Percentiles rank a stretch among this genome's conserved stretches.
These are phyloP conservation scores for Corbicula japonica DNA, from an alignment of 2,888 invertebrate species.

Conservation along the genomic window DNA sequence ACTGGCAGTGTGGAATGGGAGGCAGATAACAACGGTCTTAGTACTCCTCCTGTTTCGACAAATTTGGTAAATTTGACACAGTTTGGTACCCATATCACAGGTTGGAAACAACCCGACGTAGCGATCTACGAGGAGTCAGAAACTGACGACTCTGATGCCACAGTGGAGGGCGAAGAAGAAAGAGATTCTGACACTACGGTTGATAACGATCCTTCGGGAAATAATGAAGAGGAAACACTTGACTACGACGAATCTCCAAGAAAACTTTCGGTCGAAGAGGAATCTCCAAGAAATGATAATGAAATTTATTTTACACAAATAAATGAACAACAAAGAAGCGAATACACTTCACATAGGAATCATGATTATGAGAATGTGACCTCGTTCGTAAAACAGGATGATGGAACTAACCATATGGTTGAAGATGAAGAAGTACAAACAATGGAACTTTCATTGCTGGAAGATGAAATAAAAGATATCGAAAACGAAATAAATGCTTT, in stretches of 20 bases:
- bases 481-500: slow-evolving; percentile 13
- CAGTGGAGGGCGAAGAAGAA: slow-evolving; percentile 12
- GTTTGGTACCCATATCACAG: slow-evolving; percentile 48
- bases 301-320: too few species aligned
- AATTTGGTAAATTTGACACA: slow-evolving; percentile 35
- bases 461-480: slow-evolving; percentile 24
- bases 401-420: too few species aligned
- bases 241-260: too few species aligned
- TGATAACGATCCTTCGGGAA: slow-evolving; percentile 12
- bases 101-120: slow-evolving; percentile 50
- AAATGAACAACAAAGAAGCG: too few species aligned
- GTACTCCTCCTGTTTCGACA: slow-evolving; percentile 54
- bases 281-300: too few species aligned
- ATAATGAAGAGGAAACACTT: not conserved
- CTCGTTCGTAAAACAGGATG: too few species aligned
- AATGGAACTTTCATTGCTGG: slow-evolving; percentile 16
- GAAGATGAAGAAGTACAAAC: not conserved
- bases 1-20: slow-evolving; percentile 52
- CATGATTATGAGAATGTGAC: too few species aligned
- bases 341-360: too few species aligned
- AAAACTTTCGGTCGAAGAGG: too few species aligned
- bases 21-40: slow-evolving; percentile 42
- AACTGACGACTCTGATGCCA: slow-evolving; percentile 18
- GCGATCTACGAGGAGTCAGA: slow-evolving; percentile 57
- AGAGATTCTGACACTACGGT: slow-evolving; percentile 9